Evolutionary conservation across 2,888 invertebrate genomes (phyloP), one percentile per base, ranked within the genome.

Genomic region (Drosophila stalkeri): DNA sequence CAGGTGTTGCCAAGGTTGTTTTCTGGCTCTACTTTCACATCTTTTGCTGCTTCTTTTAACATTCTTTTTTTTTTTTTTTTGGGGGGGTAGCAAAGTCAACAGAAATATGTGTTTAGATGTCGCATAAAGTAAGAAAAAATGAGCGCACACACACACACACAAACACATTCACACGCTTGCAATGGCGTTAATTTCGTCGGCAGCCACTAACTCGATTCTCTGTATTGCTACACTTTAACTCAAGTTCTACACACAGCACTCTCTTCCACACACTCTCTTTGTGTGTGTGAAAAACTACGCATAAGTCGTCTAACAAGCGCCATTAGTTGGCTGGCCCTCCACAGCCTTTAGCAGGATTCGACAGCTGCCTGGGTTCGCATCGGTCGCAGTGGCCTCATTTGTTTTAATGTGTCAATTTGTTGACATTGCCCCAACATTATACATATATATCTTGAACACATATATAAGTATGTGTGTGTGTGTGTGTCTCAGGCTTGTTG

Each of bases 381-480:
- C 64, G 77, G 73, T 75, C 86, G 71, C 87, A 87, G 77, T 85
- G 86, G 88, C 90, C 86, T 87, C 86, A 87, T 87, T 87, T 89
- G 88, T 89, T 87, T 87, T 87, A 87, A 87, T 87, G 90, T 87
- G 86, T 87, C 86, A 87, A 87, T 87, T 87, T 87, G 86, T 87
- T 86, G 89, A 88, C 84, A 75, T 67, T 75, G 41, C 64, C 65
- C 37, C 47, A 49, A 37, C 35, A 37, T 31, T 27, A 44, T 20
- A 18, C 41, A 12, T 39, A n/a, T 41, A 18, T n/a, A 47, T 14
- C n/a, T 23, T 14, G 14, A 6, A 11, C 5, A 5, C 9, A 20
- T 49, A 18, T 31, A 35, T 64, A 20, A 27, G 20, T 46, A 41
- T 64, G 31, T 6, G 18, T 62, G 23, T 49, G 23, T 49, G 33